phyloP scores from a whole-genome alignment of 2,888 invertebrate genomes.

The Platycheirus rosarum region DNA sequence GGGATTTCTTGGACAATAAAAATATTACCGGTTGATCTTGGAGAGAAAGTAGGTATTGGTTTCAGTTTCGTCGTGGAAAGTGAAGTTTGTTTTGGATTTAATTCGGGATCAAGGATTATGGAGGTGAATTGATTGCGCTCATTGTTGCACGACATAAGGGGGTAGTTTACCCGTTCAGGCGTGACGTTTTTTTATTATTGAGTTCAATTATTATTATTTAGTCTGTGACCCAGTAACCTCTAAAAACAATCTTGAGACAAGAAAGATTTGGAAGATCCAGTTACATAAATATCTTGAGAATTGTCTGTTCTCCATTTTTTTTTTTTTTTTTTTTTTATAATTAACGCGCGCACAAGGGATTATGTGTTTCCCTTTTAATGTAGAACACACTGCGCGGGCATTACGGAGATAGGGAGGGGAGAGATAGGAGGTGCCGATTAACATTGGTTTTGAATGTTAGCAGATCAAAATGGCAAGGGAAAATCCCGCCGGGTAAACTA shows the following conservation, averaged over 20 bases:
- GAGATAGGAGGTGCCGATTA: no score
- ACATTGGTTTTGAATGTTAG: no score
- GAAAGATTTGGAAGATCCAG: no score
- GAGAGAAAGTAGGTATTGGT: conserved; percentile 8
- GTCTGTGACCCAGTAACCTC: neutral
- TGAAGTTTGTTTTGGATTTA: conserved; percentile 14
- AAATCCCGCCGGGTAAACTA: no score
- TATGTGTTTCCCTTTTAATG: no score
- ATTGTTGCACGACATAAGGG: neutral
- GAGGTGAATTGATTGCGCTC: conserved; percentile 18
- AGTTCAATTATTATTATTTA: neutral
- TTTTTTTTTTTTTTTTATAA: no score
- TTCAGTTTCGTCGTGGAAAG: neutral
- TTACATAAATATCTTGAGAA: no score
- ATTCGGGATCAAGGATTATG: conserved; percentile 8
- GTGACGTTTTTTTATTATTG: neutral
- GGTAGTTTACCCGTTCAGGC: neutral
- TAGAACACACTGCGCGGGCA: no score
- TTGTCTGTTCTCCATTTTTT: no score
- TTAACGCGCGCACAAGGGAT: no score
- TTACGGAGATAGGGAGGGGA: no score
- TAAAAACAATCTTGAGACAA: neutral
- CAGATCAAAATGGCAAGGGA: no score
- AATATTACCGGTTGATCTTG: conserved; percentile 6
- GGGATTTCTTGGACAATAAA: conserved; percentile 2